Base-by-base conservation (phyloP, 2,113 vertebrate species). In the Grammomys surdaster region DNA sequence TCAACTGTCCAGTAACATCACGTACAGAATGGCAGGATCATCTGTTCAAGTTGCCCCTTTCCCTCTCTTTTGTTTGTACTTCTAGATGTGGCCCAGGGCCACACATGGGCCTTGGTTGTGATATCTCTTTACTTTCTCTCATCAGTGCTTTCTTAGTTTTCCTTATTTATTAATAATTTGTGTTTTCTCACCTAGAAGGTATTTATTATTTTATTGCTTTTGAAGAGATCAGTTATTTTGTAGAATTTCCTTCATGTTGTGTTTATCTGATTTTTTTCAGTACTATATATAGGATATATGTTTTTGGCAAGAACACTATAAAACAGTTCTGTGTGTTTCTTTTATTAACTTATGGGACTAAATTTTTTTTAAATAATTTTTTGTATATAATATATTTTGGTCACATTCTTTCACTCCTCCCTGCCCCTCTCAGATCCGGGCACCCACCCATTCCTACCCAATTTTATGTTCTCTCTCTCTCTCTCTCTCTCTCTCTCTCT, bases 11-110 rank as follows among this genome's bases (percentile, higher is more conserved):
- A 56, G 33, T 54, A 56, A 20, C 1, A 11, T 54, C 48, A 2
- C 4, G 36, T 36, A 56, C 1, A 19, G 31, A 36, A 56, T 19
- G 54, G 3, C 7, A 36, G 31, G 0, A 0, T 77, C 13, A 1
- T 54, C 48, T 20, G 8, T 24, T 78, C 28, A 33, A 54, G 17
- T 78, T 48, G 17, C 48, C 48, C 26, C 28, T 20, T 36, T 31
- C 43, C 24, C 3, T 22, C 19, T 5, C 40, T 40, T 31, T 40
- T 24, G 10, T 67, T 48, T 86, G 26, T 6, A 13, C 9, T 36
- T 51, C 16, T 14, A 86, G 63, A 22, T 12, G 14, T 33, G 65
- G 20, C n/a, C 76, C 46, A 87, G 63, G 65, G 31, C 28, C 43
- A 69, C 20, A 46, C 58, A 70, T 1, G 31, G 43, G 24, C 46